Percentiles rank a stretch among this genome's conserved stretches.
These are phyloP conservation scores for Meda fulgida DNA, from an alignment of 2,797 vertebrate genomes.

Conservation along the genomic window DNA sequence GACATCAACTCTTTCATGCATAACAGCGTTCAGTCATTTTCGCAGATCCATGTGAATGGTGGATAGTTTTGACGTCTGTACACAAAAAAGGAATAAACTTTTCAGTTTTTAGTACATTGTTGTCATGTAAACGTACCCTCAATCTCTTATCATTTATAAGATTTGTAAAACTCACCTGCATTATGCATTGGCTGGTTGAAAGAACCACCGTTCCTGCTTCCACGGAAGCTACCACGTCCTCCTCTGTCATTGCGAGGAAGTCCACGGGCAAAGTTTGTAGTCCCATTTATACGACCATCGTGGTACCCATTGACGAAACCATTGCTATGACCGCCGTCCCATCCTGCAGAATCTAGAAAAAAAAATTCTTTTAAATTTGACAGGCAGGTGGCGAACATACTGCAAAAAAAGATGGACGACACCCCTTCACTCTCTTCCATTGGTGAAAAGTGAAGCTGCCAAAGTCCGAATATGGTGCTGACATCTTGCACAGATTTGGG, in stretches of 20 bases:
- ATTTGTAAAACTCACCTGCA: constrained; percentile 69
- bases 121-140: neutral
- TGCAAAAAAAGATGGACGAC: no score
- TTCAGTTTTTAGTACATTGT: neutral
- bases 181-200: constrained; percentile 79
- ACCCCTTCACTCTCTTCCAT: no score
- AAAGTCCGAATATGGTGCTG: no score
- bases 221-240: constrained; percentile 77
- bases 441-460: no score
- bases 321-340: constrained; percentile 79
- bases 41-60: neutral
- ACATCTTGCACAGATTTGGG: no score
- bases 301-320: constrained; percentile 86
- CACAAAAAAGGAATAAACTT: neutral
- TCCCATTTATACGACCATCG: constrained; percentile 82
- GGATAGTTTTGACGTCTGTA: neutral
- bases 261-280: constrained; percentile 71
- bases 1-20: no score
- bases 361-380: neutral
- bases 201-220: constrained; percentile 76
- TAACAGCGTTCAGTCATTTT: neutral
- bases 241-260: constrained; percentile 82
- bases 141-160: neutral
- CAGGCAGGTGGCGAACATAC: constrained; percentile 15
- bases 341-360: constrained; percentile 78